phyloP scores from a whole-genome alignment of 2,888 invertebrate species.

The Epirrhoe alternata region DNA sequence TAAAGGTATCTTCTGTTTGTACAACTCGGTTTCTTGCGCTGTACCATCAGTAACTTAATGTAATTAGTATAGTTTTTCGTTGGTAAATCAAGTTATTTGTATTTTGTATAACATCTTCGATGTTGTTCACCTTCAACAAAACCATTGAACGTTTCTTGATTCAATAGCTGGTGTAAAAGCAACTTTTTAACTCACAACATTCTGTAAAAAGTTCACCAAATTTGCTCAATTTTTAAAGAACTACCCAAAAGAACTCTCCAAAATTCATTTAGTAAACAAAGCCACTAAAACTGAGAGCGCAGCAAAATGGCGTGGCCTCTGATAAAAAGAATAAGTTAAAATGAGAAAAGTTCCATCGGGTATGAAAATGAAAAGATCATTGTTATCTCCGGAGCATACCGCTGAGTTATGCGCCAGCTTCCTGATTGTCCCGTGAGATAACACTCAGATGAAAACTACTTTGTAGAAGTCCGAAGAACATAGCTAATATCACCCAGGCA shows the following conservation, averaged over 20 bases:
- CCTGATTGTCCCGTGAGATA: conserved; percentile 53
- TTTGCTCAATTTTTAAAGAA: conserved; percentile 8
- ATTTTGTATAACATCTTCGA: too few relatives aligned
- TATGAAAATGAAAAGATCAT: conserved; percentile 78
- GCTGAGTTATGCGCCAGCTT: conserved; percentile 68
- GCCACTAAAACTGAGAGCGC: conserved; percentile 53
- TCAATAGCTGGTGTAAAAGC: background rate
- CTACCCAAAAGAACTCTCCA: conserved; percentile 19
- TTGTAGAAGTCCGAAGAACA: background rate
- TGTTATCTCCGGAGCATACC: conserved; percentile 71
- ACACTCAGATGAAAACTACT: conserved; percentile 40
- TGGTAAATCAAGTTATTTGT: too few relatives aligned
- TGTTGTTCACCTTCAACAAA: background rate
- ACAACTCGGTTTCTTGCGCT: too few relatives aligned
- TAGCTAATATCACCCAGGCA: background rate
- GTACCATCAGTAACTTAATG: too few relatives aligned
- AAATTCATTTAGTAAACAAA: conserved; percentile 36
- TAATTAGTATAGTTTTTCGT: too few relatives aligned
- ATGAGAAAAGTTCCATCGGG: conserved; percentile 81
- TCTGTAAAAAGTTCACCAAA: conserved; percentile 7
- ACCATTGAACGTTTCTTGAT: background rate
- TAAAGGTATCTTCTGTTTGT: too few relatives aligned
- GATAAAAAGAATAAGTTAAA: conserved; percentile 77
- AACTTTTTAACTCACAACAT: background rate
- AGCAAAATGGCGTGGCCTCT: conserved; percentile 58